Evolutionary conservation across 2,797 vertebrate genomes (phyloP).

Genomic region (Merluccius polli): DNA sequence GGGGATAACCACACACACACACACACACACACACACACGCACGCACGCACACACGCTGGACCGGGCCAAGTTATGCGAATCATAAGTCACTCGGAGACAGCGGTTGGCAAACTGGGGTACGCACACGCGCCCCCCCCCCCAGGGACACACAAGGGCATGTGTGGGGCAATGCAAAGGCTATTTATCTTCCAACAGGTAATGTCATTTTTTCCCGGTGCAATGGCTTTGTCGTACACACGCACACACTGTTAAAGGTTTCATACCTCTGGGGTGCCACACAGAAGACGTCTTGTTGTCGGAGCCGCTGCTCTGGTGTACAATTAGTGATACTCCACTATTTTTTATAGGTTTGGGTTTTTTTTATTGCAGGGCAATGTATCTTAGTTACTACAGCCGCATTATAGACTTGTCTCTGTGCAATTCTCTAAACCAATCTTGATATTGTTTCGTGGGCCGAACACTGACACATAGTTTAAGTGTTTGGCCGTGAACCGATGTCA

Average conservation of each 20-base stretch:
- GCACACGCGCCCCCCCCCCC: too few relatives aligned
- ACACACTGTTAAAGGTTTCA: background rate
- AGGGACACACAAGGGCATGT: background rate
- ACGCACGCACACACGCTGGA: background rate
- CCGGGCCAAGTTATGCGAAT: background rate
- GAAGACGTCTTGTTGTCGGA: background rate
- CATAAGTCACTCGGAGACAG: background rate
- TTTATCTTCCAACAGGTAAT: conserved; percentile 2
- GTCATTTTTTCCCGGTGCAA: background rate
- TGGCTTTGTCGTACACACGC: background rate
- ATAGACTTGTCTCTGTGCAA: background rate
- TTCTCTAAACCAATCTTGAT: too few relatives aligned
- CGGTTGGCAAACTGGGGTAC: background rate
- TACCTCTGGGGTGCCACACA: background rate
- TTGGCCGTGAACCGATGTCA: background rate
- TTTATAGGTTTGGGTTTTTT: background rate
- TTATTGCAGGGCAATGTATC: background rate
- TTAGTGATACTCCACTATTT: background rate
- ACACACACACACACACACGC: too few relatives aligned
- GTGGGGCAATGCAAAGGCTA: background rate
- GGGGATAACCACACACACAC: background rate
- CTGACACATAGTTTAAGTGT: background rate
- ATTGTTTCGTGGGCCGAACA: too few relatives aligned
- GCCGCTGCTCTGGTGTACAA: background rate
- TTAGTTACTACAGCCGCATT: background rate